Evolutionary conservation across 2,797 vertebrate species (phyloP).

Genomic region (Siniperca scherzeri): DNA sequence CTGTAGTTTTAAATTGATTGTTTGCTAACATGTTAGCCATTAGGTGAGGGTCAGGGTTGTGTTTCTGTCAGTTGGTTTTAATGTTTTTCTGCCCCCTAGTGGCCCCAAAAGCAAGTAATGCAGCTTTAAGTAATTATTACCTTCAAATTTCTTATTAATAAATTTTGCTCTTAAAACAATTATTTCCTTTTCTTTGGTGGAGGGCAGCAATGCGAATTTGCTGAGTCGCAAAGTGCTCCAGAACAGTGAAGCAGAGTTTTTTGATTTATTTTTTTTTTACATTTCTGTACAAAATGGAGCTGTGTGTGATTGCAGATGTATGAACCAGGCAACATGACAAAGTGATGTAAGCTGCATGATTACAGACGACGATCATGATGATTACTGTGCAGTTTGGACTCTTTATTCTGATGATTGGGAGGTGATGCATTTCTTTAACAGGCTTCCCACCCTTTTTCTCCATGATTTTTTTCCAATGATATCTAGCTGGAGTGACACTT

Average conservation of each 20-base stretch:
- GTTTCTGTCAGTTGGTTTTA: background rate
- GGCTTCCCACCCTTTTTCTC: background rate
- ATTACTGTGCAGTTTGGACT: background rate
- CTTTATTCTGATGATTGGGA: background rate
- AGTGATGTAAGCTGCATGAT: background rate
- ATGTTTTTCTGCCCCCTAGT: background rate
- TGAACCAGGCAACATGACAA: constrained; percentile 16
- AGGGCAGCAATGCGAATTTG: no score
- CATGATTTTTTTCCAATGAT: background rate
- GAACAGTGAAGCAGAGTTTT: no score
- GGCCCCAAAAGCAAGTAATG: background rate
- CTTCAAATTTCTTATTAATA: no score
- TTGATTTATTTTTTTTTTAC: no score
- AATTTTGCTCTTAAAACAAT: no score
- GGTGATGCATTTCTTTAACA: background rate
- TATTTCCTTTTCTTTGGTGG: no score
- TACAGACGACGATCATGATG: background rate
- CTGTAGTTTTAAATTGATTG: background rate
- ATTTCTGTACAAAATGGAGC: background rate
- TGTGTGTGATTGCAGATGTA: constrained; percentile 12
- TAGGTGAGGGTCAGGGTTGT: background rate
- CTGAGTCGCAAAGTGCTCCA: no score
- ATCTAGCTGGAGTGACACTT: background rate
- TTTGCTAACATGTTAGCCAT: background rate
- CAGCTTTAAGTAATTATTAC: background rate